Evolutionary conservation across 1,140 invertebrate species (phyloP), one percentile per base, ranked within the genome.

Genomic region (Muscidifurax raptorellus): DNA sequence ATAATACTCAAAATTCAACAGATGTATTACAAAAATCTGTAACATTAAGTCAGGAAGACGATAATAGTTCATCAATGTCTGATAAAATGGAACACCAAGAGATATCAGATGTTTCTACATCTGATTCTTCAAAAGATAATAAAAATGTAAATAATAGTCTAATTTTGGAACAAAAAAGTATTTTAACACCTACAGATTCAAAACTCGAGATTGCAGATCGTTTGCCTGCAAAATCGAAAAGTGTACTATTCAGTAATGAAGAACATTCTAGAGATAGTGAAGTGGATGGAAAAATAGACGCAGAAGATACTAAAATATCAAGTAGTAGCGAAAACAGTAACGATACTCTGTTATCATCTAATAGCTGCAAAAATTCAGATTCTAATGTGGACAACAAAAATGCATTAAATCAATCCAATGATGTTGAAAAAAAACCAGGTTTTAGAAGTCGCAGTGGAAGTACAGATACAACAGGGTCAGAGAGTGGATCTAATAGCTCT

Each of bases 261-360:
- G 89, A 92, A 28, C 78, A 88, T 7, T 92, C 90, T 10, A 85
- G 88, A 25, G 89, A 92, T n/a, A 92, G 89, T 69, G 92, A 92
- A 82, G 75, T 89, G 1, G 91, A 92, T 74, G 88, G 87, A 7
- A 91, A 92, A 86, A 67, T 88, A 10, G 90, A 92, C 66, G 88
- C 87, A 7, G 92, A 93, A 76, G 92, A 93, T 80, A 84, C 86
- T n/a, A 93, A 93, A 77, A 75, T 92, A 27, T 92, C 90, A 0
- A 92, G 91, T 47, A 89, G 92, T 71, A 92, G 92, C 85, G 92
- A 93, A 66, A 93, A 92, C 47, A 93, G 92, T 83, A 93, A 91
- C 25, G 92, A 93, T n/a, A 93, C 90, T 27, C 84, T 90, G n/a
- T 80, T 88, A 9, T 91, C 90, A 2, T 80, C 88, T 7, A 91